Base-by-base conservation (phyloP, 2,113 vertebrate genomes). In the Gorilla gorilla region DNA sequence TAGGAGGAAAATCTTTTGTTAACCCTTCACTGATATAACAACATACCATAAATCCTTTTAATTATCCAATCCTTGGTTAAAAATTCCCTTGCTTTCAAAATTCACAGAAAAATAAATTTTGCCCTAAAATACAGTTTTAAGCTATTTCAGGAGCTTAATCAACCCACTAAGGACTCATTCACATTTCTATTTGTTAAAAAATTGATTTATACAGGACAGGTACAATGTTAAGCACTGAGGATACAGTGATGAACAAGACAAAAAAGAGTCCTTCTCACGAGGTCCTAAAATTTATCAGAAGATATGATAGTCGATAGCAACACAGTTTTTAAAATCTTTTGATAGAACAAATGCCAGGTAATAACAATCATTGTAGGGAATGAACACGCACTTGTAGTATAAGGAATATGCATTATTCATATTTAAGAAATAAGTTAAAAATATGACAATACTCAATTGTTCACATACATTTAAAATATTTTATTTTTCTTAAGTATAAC, bases 261-360 rank as follows among this genome's bases (percentile, higher is more conserved):
- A 78, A 84, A 73, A 4, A 48, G 40, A 43, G n/a, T 40, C 6
- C 25, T 57, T 83, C 70, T 75, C 10, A 48, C 25, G 70, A 75
- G n/a, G n/a, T 90, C 38, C 35, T 73, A 20, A 89, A 94, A 73
- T 61, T 87, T 75, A 35, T 82, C 90, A 88, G 86, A 82, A 78
- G 23, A 64, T 52, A 94, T 35, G n/a, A 40, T 2, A 59, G 27
- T 40, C 6, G 40, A 22, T 72, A 89, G 22, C 8, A 88, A 88
- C 22, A 40, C 0, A 23, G 45, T 48, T 75, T 45, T 23, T 40
- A n/a, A 66, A 79, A 40, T 7, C 16, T 18, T 43, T 86, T 48
- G 18, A 73, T 20, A 84, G 59, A 90, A 20, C 17, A 66, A 57
- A 23, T 12, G 16, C 5, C 55, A 90, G 82, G 40, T 70, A 17